These are phyloP conservation scores for Cyclopterus lumpus DNA, from an alignment of 2,797 vertebrate species.

Conservation along the genomic window DNA sequence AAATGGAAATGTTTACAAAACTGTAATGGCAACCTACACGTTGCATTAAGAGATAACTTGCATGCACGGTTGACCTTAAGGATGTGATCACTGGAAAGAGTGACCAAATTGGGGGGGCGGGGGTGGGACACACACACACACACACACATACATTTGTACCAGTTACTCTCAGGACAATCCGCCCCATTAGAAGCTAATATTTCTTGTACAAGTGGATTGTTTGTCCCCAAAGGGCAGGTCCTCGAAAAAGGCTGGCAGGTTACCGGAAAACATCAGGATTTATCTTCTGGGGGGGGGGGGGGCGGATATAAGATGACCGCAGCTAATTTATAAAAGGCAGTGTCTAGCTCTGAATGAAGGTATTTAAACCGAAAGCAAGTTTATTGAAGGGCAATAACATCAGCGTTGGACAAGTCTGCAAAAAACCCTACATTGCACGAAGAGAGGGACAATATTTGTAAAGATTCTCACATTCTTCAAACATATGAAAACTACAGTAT, in stretches of 20 bases:
- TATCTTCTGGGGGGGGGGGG: neutral
- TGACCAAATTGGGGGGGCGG: neutral
- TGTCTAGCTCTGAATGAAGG: neutral
- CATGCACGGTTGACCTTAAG: neutral
- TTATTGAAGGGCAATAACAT: too few species aligned
- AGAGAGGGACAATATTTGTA: neutral
- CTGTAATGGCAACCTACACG: neutral
- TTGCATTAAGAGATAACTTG: neutral
- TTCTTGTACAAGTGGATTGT: neutral
- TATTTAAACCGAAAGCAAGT: neutral
- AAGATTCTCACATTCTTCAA: neutral
- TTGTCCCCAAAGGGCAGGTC: constrained; percentile 15
- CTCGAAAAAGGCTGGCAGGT: constrained; percentile 1
- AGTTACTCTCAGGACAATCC: neutral
- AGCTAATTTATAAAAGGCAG: constrained; percentile 7
- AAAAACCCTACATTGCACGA: neutral
- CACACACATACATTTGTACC: neutral
- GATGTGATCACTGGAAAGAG: neutral
- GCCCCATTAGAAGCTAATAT: neutral
- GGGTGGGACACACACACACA: too few species aligned
- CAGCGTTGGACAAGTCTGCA: too few species aligned
- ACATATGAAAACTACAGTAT: neutral
- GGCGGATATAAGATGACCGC: constrained; percentile 7
- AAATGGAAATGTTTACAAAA: neutral
- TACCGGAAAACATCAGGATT: neutral